phyloP scores from a whole-genome alignment of 2,797 vertebrate species.

The Eospalax fontanierii region DNA sequence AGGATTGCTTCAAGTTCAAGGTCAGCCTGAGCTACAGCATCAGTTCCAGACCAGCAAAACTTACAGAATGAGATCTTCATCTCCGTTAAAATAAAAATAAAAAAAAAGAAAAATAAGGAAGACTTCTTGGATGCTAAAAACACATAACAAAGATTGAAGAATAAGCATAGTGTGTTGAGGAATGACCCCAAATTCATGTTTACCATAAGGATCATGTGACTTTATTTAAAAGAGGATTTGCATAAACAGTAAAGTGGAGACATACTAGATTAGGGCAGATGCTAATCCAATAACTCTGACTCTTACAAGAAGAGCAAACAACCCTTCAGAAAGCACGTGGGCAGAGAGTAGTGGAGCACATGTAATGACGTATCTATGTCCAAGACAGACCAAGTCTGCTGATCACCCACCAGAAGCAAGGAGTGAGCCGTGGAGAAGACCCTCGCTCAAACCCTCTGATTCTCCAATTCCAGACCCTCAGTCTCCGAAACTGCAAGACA shows the following conservation, averaged over 20 bases:
- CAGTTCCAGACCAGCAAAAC: not conserved
- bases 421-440: not conserved
- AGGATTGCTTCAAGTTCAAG: not conserved
- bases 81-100: not conserved
- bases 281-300: not conserved
- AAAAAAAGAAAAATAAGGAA: not conserved
- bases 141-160: not conserved
- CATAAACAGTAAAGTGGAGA: not conserved
- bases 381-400: not conserved
- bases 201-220: not conserved
- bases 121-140: not conserved
- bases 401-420: not conserved
- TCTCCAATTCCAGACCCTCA: not conserved
- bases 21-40: not conserved
- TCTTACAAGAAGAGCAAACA: conserved; percentile 25
- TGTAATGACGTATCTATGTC: not conserved
- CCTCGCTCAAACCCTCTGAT: not conserved
- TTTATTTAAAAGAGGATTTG: conserved; percentile 41
- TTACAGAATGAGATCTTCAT: not conserved
- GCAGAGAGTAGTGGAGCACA: not conserved
- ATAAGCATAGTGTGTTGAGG: not conserved
- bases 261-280: not conserved
- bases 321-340: not conserved
- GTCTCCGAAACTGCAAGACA: not conserved
- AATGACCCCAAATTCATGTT: not conserved